Percentiles rank a stretch among this genome's conserved stretches.
These are phyloP conservation scores for Pardosa pseudoannulata DNA, from an alignment of 2,888 invertebrate genomes.

Conservation along the genomic window DNA sequence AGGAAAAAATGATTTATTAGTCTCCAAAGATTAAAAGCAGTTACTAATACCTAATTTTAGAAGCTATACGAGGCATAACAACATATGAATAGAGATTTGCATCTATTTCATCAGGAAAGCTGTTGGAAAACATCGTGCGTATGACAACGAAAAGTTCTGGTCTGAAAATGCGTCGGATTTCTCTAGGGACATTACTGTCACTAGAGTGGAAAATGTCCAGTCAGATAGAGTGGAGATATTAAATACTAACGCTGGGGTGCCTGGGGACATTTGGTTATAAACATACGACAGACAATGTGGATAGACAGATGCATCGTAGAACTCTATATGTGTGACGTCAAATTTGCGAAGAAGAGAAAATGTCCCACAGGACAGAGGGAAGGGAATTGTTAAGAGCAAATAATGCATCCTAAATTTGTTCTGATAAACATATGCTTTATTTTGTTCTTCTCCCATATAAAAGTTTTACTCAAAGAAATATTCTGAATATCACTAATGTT, in stretches of 20 bases:
- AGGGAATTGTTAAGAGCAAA: neutral
- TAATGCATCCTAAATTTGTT: too few species aligned
- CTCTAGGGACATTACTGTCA: slow-evolving; percentile 26
- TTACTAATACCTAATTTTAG: too few species aligned
- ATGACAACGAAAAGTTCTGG: slow-evolving; percentile 45
- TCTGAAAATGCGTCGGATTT: slow-evolving; percentile 41
- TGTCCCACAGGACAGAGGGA: neutral
- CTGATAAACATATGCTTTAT: too few species aligned
- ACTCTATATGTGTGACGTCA: slow-evolving; percentile 50
- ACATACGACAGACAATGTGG: slow-evolving; percentile 29
- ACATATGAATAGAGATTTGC: too few species aligned
- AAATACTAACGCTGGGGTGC: slow-evolving; percentile 31
- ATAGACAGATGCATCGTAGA: slow-evolving; percentile 33
- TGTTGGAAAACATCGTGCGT: too few species aligned
- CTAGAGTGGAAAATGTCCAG: slow-evolving; percentile 39
- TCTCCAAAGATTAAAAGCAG: too few species aligned
- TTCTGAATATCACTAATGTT: too few species aligned
- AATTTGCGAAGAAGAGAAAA: slow-evolving; percentile 11
- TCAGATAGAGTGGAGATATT: slow-evolving; percentile 36
- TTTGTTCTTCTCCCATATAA: too few species aligned
- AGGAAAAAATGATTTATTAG: too few species aligned
- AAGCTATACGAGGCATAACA: too few species aligned
- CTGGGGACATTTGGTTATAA: slow-evolving; percentile 31
- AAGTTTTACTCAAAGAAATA: too few species aligned
- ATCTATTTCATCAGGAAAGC: too few species aligned